These are phyloP conservation scores for Poecilia wingei DNA, from an alignment of 2,797 vertebrate species.

Conservation along the genomic window DNA sequence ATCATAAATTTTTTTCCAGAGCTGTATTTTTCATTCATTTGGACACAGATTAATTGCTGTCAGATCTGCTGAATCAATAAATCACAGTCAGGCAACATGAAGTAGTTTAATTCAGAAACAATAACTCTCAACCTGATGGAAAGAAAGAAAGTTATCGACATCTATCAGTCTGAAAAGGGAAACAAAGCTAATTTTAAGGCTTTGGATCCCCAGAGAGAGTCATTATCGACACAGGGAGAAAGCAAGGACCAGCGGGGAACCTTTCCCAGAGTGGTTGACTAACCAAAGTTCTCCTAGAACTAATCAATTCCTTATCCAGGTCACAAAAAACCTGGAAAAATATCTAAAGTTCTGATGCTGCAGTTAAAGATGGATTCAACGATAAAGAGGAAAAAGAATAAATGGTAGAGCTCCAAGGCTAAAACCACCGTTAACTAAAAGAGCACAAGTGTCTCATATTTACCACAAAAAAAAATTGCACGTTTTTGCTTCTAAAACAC, in stretches of 20 bases:
- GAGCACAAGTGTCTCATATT: too few relatives aligned
- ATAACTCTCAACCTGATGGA: background rate
- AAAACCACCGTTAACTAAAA: too few relatives aligned
- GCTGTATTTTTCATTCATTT: background rate
- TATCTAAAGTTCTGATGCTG: background rate
- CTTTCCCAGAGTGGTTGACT: background rate
- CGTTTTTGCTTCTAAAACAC: too few relatives aligned
- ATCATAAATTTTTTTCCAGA: too few relatives aligned
- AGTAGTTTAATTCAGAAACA: background rate
- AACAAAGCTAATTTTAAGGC: too few relatives aligned
- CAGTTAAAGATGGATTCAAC: too few relatives aligned
- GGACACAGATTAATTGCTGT: background rate
- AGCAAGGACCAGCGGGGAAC: background rate
- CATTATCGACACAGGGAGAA: background rate
- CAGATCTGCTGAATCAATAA: background rate
- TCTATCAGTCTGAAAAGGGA: background rate
- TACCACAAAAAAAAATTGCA: too few relatives aligned
- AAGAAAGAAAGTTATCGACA: too few relatives aligned
- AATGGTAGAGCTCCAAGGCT: too few relatives aligned
- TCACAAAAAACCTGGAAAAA: background rate
- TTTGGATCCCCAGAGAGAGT: background rate
- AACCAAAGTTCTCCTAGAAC: background rate
- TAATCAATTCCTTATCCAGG: background rate
- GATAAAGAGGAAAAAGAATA: too few relatives aligned
- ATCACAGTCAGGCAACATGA: background rate